Base-by-base conservation (phyloP, 2,797 vertebrate species). In the Alca torda region DNA sequence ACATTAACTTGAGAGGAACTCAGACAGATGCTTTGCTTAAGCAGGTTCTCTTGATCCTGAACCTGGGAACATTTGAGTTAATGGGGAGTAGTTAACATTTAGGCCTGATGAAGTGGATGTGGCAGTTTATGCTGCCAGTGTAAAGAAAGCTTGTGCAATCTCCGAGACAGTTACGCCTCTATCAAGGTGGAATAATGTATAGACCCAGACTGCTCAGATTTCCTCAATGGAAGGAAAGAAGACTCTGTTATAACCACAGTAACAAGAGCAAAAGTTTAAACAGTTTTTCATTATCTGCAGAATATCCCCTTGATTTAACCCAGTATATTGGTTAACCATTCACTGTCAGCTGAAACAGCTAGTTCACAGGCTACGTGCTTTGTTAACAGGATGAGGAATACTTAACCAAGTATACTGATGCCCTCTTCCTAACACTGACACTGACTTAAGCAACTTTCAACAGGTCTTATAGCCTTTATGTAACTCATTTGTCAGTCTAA, bases 21-120 rank as follows among this genome's bases (percentile, higher is more conserved):
- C 70, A 72, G 72, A 77, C 79, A 89, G 79, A 90, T 74, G 91
- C 84, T 89, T 73, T 92, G 56, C 95, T 89, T 93, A 93, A 93
- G 79, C 79, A 93, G 46, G 74, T 73, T 89, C 83, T 92, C 77
- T 83, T 95, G 95, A 97, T 96, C 95, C 95, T 87, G 95, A 97
- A 93, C 87, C 70, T 74, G 83, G 87, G 84, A 95, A 95, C 72
- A 67, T 91, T 56, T 53, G 82, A 92, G 61, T 93, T 96, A 95
- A 95, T 94, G 92, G 92, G 70, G 94, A 93, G 93, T 57, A 96
- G 93, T 97, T 95, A 95, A 93, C 72, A 83, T 74, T 53, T 21
- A 23, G 54, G 79, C 63, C 95, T 92, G 90, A 95, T 88, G 74
- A 95, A 96, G 88, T 94, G 87, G 85, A 87, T 4, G 25, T 12